Base-by-base conservation (phyloP, 2,888 invertebrate genomes). In the Diplolepis rosae region DNA sequence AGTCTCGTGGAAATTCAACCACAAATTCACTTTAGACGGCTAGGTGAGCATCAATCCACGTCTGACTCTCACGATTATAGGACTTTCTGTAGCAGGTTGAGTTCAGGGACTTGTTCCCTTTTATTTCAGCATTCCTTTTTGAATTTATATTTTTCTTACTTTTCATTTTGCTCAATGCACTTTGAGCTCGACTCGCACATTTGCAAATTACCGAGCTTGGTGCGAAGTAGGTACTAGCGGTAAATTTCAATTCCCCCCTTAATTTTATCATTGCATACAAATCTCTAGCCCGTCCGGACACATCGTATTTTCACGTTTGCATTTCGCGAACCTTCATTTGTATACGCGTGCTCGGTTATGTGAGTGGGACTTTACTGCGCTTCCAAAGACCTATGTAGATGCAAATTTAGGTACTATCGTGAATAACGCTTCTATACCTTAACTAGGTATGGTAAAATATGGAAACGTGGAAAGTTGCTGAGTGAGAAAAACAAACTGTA, bases 181-280 rank as follows among this genome's bases (percentile, higher is more conserved):
- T n/a, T 24, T 15, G 13, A 42, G 24, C 27, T 5, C 18, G 32
- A 11, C 11, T 27, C 24, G 65, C 30, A 68, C 56, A 72, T 76
- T 72, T 74, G 72, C 68, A 74, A 76, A 76, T 76, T 74, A 71
- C 76, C 72, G 42, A 18, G 71, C 51, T 32, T 69, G 69, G 74
- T 69, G 75, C 18, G 45, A 45, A 18, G 45, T 22, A 45, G 45
- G 45, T 45, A 45, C 71, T 69, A 65, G 27, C 74, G 70, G 74
- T 77, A 77, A 76, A 77, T 76, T 76, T 75, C 71, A 76, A 77
- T 77, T 77, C 72, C 30, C 61, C 9, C 32, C 66, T 73, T 77
- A 76, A 77, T 77, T 76, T 76, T 71, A 77, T 77, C 76, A 77
- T 76, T 71, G 77, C 76, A 76, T 77, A 77, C 77, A 77, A 77